Base-by-base conservation (phyloP, 2,888 invertebrate genomes). In the Bombylius discolor region DNA sequence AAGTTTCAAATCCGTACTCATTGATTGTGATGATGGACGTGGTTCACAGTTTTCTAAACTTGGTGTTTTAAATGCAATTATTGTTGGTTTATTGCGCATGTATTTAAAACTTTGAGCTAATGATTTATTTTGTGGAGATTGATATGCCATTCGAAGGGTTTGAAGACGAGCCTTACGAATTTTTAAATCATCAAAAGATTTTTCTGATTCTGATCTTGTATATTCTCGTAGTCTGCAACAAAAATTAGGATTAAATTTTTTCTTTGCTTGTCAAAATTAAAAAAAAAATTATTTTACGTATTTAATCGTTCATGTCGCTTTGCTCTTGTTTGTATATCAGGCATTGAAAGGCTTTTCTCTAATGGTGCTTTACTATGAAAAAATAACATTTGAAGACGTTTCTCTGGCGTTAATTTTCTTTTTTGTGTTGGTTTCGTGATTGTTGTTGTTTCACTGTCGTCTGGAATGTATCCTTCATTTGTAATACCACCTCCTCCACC, bases 71-170 rank as follows among this genome's bases (percentile, higher is more conserved):
- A 90, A 89, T 1, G 89, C 88, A 51, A 92, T 89, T 61, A 92
- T 89, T 0, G 89, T 88, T 0, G 93, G 93, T 65, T 92, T 92
- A 62, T 84, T 85, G 49, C 92, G 75, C 89, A 92, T 89, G 68
- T 91, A 92, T n/a, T 90, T 80, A 73, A 91, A 91, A 68, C 89
- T 88, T 67, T 89, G 88, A 0, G 89, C 89, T 59, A 90, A 73
- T 1, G 87, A 85, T 64, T 83, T 84, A 68, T 88, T 86, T 68
- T 87, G 89, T 1, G 88, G 88, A 65, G 84, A 84, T 49, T 84
- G 72, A 70, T 87, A 85, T 2, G 84, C 84, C 61, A 82, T 66
- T 3, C 83, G 83, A n/a, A 82, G 72, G 8, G 82, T 81, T 65
- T 82, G 81, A 47, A 82, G 69, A 32, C 82, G 77, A 0, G 84